Evolutionary conservation across 2,797 vertebrate species (phyloP).

Genomic region (Bradypodion ventrale): DNA sequence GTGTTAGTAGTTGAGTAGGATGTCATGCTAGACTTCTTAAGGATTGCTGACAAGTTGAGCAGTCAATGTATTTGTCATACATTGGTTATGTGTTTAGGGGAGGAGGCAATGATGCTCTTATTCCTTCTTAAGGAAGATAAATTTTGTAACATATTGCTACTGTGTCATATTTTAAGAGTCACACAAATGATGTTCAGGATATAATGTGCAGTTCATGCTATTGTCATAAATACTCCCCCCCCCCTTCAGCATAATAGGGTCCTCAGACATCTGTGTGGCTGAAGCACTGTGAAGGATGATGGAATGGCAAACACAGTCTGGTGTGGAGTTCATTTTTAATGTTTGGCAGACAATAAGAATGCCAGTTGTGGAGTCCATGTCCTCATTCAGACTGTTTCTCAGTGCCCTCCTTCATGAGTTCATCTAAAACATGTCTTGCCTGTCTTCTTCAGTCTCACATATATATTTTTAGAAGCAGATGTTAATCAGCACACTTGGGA

Average conservation of each 20-base stretch:
- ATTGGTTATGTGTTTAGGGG: neutral
- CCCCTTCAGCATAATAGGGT: neutral
- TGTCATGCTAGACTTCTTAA: neutral
- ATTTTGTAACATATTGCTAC: neutral
- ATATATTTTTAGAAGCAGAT: neutral
- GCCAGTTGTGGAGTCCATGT: neutral
- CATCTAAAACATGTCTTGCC: too few species aligned
- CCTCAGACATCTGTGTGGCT: neutral
- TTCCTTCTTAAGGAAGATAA: neutral
- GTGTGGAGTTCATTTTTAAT: neutral
- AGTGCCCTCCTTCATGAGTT: neutral
- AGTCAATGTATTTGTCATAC: constrained; percentile 3
- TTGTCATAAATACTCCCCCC: neutral
- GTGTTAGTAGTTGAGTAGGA: neutral
- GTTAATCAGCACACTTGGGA: neutral
- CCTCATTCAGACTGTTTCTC: neutral
- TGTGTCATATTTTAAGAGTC: neutral
- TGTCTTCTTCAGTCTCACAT: neutral
- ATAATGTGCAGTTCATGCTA: neutral
- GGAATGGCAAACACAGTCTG: neutral
- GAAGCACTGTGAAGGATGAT: neutral
- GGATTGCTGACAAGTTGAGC: neutral
- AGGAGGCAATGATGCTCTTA: neutral
- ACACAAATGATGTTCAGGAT: neutral
- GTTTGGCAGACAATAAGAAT: neutral